Conservation (phyloP, 2,113 vertebrate genomes). For the Leptodactylus fuscus region DNA sequence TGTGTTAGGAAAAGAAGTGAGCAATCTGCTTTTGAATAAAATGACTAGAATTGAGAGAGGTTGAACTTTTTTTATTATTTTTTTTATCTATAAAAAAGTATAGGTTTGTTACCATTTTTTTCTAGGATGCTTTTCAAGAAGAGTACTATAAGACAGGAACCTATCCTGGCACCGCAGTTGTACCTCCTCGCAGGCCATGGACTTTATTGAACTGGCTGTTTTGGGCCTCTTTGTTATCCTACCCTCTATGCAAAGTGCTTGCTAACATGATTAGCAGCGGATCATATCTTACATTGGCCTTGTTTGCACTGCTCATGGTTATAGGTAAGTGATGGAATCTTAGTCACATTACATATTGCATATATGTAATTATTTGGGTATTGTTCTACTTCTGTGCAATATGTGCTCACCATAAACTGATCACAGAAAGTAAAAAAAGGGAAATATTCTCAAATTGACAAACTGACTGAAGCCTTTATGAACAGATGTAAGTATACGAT, state of each 20-base stretch:
- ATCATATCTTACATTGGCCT: conserved; percentile 80
- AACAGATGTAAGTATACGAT: too few relatives aligned
- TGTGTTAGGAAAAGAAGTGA: too few relatives aligned
- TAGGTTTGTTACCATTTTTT: conserved; percentile 45
- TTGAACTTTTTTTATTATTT: too few relatives aligned
- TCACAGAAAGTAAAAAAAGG: too few relatives aligned
- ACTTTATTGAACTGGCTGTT: conserved; percentile 90
- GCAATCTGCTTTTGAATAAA: too few relatives aligned
- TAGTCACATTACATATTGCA: background rate
- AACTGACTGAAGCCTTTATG: too few relatives aligned
- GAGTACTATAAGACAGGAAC: conserved; percentile 81
- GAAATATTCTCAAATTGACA: too few relatives aligned
- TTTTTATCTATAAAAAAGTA: too few relatives aligned
- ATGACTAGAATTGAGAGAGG: too few relatives aligned
- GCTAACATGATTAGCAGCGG: conserved; percentile 81
- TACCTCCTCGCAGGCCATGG: conserved; percentile 80
- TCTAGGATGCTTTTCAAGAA: conserved; percentile 91
- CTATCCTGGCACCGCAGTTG: conserved; percentile 79
- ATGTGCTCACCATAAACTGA: too few relatives aligned
- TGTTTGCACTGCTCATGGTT: conserved; percentile 79
- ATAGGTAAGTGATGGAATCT: conserved; percentile 77
- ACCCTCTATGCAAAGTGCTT: conserved; percentile 83
- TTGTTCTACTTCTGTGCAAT: too few relatives aligned
- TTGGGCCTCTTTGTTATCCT: conserved; percentile 87
- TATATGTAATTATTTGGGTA: too few relatives aligned